phyloP scores from a whole-genome alignment of 2,888 invertebrate genomes.

The Melieria omissa region DNA sequence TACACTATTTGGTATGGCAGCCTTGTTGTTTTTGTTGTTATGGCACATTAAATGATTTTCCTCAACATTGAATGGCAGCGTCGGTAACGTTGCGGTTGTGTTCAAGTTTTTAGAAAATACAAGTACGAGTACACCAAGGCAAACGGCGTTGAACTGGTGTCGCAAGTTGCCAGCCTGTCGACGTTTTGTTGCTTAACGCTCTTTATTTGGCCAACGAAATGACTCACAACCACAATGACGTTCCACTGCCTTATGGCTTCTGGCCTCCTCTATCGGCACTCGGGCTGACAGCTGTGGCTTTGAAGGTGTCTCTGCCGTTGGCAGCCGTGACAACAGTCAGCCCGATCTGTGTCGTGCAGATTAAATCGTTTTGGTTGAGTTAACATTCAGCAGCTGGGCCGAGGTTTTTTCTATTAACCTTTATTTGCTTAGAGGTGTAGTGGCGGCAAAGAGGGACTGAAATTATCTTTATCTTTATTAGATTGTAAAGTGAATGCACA shows the following conservation, averaged over 20 bases:
- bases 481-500: conserved; percentile 23
- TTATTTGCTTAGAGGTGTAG: conserved; percentile 11
- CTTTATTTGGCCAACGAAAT: no score
- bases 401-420: conserved; percentile 35
- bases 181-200: no score
- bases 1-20: neutral
- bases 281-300: neutral
- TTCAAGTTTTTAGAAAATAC: no score
- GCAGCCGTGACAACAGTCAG: neutral
- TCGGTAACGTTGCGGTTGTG: no score
- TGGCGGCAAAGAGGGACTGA: neutral
- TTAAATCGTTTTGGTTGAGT: conserved; percentile 37
- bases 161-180: no score
- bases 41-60: conserved; percentile 23
- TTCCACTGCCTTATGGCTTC: no score
- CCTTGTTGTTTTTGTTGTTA: neutral
- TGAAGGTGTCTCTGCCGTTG: neutral
- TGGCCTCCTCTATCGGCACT: no score
- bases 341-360: conserved; percentile 24
- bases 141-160: no score
- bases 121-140: no score
- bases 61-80: conserved; percentile 3
- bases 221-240: no score
- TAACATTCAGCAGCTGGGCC: conserved; percentile 27
- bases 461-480: conserved; percentile 31